A percentile compares a stretch with the other conserved stretches of the same genome.
Evolutionary conservation across 2,113 vertebrate species (phyloP).

Genomic region (Drymodes brunneopygia): DNA sequence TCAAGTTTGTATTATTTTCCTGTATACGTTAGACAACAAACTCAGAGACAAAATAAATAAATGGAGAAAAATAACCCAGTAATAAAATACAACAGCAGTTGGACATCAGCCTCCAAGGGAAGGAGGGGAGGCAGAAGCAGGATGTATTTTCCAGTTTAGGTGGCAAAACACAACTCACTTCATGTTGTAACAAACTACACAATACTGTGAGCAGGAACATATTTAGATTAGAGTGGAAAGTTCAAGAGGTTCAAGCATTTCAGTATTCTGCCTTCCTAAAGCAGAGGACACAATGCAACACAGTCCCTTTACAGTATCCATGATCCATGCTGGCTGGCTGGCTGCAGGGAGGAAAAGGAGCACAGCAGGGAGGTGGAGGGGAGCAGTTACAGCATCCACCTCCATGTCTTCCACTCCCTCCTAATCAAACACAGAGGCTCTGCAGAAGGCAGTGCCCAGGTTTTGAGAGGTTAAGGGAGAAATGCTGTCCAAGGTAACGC

Average conservation of each 20-base stretch:
- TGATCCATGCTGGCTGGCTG: not conserved
- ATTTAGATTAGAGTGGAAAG: not conserved
- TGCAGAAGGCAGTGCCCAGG: not conserved
- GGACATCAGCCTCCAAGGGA: not conserved
- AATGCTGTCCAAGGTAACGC: not conserved
- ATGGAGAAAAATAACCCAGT: not conserved
- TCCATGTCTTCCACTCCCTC: not conserved
- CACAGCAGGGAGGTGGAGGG: not conserved
- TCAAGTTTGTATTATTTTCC: not conserved
- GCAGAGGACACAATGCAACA: not conserved
- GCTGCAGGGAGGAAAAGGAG: not conserved
- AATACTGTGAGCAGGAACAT: not conserved
- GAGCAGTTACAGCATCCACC: not conserved
- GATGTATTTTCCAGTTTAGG: not conserved
- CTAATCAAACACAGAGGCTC: not conserved
- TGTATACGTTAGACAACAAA: not conserved
- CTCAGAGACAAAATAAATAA: not conserved
- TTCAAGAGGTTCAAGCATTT: not conserved
- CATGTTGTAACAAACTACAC: not conserved
- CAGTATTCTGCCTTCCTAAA: not conserved
- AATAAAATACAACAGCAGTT: not conserved
- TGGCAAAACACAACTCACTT: not conserved
- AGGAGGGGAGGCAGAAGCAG: not conserved
- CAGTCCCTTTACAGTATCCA: not conserved
- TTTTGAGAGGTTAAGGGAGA: not conserved